Conservation (phyloP, 1,140 invertebrate genomes). For the Calosoma granatense region DNA sequence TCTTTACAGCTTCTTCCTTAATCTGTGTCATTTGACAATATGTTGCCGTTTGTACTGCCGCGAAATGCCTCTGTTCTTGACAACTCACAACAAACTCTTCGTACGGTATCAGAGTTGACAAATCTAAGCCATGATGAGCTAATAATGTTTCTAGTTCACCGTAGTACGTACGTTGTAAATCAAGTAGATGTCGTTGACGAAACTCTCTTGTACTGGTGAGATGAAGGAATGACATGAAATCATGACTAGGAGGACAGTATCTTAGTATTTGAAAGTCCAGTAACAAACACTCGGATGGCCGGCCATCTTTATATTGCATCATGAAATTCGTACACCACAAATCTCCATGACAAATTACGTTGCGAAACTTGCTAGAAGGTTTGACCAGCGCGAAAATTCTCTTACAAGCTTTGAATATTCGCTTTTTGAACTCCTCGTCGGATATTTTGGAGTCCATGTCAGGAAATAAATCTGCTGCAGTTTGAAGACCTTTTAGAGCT, state of each 20-base stretch:
- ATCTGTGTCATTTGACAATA: neutral
- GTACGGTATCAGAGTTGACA: conserved; percentile 13
- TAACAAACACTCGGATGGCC: conserved; percentile 31
- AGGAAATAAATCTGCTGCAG: neutral
- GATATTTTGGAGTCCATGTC: neutral
- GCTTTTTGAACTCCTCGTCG: neutral
- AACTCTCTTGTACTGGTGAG: conserved; percentile 28
- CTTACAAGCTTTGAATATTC: neutral
- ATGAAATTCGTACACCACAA: conserved; percentile 41
- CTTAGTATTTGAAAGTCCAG: conserved; percentile 43
- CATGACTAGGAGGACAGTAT: conserved; percentile 40
- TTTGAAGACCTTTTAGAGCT: neutral
- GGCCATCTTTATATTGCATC: conserved; percentile 31
- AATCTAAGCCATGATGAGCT: conserved; percentile 19
- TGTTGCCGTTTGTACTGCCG: neutral
- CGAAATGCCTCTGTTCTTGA: neutral
- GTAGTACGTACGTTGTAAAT: conserved; percentile 33
- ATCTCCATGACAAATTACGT: conserved; percentile 35
- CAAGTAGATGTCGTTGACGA: conserved; percentile 26
- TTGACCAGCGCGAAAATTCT: conserved; percentile 7
- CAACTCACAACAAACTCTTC: neutral
- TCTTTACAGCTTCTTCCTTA: neutral
- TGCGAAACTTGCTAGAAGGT: conserved; percentile 13
- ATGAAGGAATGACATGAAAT: conserved; percentile 35
- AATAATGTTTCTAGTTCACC: conserved; percentile 26